Evolutionary conservation across 2,888 invertebrate species (phyloP).

Genomic region (Griposia aprilina): DNA sequence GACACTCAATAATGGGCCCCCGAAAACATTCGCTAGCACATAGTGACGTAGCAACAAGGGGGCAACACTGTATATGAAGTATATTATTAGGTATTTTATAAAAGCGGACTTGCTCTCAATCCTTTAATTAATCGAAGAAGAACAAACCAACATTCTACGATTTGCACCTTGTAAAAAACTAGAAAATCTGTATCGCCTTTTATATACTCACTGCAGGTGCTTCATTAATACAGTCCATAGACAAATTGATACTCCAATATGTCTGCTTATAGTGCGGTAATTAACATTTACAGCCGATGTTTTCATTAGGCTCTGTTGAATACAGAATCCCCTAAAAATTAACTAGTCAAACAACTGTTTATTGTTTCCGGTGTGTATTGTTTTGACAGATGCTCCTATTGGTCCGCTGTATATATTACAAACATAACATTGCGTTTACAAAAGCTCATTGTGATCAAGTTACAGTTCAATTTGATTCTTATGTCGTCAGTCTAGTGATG

Average conservation of each 20-base stretch:
- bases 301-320: constrained; percentile 63
- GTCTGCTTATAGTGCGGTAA: constrained; percentile 45
- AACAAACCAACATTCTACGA: not conserved
- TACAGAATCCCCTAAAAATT: constrained; percentile 69
- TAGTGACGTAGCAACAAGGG: too few species aligned
- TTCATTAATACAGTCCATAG: constrained; percentile 51
- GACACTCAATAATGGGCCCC: too few species aligned
- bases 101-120: not conserved
- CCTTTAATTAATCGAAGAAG: not conserved
- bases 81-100: not conserved
- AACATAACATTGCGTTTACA: constrained; percentile 50
- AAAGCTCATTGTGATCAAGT: constrained; percentile 52
- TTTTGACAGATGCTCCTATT: constrained; percentile 85
- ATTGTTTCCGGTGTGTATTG: constrained; percentile 85
- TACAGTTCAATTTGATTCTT: constrained; percentile 68
- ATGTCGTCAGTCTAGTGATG: constrained; percentile 62
- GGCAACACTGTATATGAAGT: not conserved
- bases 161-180: constrained; percentile 8
- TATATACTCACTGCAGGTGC: constrained; percentile 30
- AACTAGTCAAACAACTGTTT: constrained; percentile 78
- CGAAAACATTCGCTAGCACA: too few species aligned
- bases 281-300: constrained; percentile 64
- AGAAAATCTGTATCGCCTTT: constrained; percentile 20
- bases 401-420: constrained; percentile 61
- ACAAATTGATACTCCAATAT: constrained; percentile 52